Conservation (phyloP, 2,888 invertebrate species). For the Nysson spinosus region DNA sequence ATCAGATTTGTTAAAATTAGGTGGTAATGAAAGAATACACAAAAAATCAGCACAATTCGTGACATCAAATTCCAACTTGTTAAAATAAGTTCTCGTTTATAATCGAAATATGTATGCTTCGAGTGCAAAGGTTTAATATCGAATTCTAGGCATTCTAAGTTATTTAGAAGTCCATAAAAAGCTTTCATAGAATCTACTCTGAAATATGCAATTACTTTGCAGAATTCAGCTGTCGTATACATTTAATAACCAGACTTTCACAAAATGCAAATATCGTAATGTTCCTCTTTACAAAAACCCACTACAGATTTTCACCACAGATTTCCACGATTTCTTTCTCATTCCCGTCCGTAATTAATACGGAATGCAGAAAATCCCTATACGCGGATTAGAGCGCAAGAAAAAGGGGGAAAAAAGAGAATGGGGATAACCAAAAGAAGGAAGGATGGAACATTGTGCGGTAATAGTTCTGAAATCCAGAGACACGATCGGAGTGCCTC, state of each 20-base stretch:
- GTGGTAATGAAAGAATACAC: no score
- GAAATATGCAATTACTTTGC: constrained; percentile 24
- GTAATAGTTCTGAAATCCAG: constrained; percentile 29
- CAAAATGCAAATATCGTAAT: background rate
- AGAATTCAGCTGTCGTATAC: no score
- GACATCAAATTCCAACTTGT: no score
- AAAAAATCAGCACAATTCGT: no score
- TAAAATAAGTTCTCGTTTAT: no score
- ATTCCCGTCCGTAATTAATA: constrained; percentile 41
- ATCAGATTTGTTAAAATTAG: no score
- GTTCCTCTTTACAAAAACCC: constrained; percentile 6
- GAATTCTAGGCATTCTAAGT: no score
- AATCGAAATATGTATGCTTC: no score
- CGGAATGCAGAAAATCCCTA: constrained; percentile 25
- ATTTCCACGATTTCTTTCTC: constrained; percentile 29
- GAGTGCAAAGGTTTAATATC: no score
- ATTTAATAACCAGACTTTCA: constrained; percentile 19
- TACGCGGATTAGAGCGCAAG: constrained; percentile 20
- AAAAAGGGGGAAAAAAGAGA: constrained; percentile 3
- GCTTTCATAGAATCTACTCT: constrained; percentile 24
- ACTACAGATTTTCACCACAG: background rate
- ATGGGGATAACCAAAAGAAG: constrained; percentile 1
- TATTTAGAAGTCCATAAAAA: no score
- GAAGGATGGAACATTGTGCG: constrained; percentile 21
- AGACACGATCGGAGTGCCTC: constrained; percentile 39